Evolutionary conservation across 2,888 invertebrate species (phyloP).

Genomic region (Temnothorax rugatulus): DNA sequence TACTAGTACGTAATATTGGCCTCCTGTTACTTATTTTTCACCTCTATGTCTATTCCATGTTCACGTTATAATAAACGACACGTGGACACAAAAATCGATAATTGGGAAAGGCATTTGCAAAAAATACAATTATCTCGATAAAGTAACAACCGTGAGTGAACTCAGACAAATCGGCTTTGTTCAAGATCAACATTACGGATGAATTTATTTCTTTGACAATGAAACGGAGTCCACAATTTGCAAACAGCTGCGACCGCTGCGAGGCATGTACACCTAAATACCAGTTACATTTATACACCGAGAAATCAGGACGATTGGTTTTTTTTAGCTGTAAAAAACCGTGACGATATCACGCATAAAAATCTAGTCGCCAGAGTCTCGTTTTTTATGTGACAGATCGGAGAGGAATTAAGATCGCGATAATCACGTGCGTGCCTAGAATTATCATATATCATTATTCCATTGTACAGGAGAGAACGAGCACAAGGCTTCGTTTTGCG

Average conservation of each 20-base stretch:
- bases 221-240: conserved; percentile 20
- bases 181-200: conserved; percentile 42
- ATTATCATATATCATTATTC: conserved; percentile 72
- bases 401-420: conserved; percentile 64
- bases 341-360: conserved; percentile 9
- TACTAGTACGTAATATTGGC: neutral
- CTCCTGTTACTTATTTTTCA: neutral
- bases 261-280: neutral
- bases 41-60: conserved; percentile 10
- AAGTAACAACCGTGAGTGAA: conserved; percentile 17
- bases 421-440: conserved; percentile 66
- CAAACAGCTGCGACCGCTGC: conserved; percentile 22
- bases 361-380: conserved; percentile 54
- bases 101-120: conserved; percentile 17
- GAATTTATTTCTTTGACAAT: conserved; percentile 27
- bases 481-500: conserved; percentile 75
- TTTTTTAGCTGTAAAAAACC: conserved; percentile 10
- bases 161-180: conserved; percentile 1
- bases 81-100: conserved; percentile 23
- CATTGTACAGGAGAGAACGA: conserved; percentile 70
- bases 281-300: neutral
- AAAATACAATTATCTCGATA: conserved; percentile 43
- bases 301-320: conserved; percentile 50
- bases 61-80: neutral
- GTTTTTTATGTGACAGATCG: conserved; percentile 64